Evolutionary conservation across 2,888 invertebrate genomes (phyloP).

Genomic region (Poecilobothrus nobilitatus): DNA sequence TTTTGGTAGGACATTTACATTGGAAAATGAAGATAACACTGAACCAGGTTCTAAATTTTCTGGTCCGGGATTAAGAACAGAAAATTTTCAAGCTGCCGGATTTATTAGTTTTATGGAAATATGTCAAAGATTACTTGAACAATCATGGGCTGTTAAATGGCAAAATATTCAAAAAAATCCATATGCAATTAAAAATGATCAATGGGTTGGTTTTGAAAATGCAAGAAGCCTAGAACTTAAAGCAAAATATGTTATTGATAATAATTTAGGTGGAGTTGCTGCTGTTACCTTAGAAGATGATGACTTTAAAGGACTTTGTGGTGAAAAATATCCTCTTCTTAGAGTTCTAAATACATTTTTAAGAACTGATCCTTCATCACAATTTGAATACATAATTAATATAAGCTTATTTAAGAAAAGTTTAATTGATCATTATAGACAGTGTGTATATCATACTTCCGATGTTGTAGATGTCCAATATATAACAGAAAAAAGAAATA

Average conservation of each 20-base stretch:
- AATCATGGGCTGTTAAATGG: slow-evolving; percentile 31
- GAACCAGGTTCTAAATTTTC: slow-evolving; percentile 44
- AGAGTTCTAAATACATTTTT: background rate
- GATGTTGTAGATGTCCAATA: slow-evolving; percentile 18
- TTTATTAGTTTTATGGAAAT: slow-evolving; percentile 49
- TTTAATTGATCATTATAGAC: background rate
- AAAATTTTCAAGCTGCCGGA: slow-evolving; percentile 46
- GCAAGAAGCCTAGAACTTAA: slow-evolving; percentile 34
- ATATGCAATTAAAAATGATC: slow-evolving; percentile 30
- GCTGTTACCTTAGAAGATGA: slow-evolving; percentile 55
- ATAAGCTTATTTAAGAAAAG: background rate
- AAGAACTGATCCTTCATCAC: background rate
- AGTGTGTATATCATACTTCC: background rate
- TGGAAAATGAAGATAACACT: slow-evolving; percentile 36
- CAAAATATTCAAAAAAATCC: slow-evolving; percentile 35
- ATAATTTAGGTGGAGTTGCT: slow-evolving; percentile 50
- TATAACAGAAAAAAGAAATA: too few species aligned
- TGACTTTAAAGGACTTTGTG: slow-evolving; percentile 33
- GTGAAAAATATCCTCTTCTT: slow-evolving; percentile 13
- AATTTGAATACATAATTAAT: background rate
- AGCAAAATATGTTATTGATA: slow-evolving; percentile 35
- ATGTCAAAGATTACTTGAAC: background rate
- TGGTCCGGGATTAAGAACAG: slow-evolving; percentile 44
- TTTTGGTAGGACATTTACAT: slow-evolving; percentile 41
- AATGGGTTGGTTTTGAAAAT: slow-evolving; percentile 44